phyloP scores from a whole-genome alignment of 2,888 invertebrate species.

The Eutolmus rufibarbis region DNA sequence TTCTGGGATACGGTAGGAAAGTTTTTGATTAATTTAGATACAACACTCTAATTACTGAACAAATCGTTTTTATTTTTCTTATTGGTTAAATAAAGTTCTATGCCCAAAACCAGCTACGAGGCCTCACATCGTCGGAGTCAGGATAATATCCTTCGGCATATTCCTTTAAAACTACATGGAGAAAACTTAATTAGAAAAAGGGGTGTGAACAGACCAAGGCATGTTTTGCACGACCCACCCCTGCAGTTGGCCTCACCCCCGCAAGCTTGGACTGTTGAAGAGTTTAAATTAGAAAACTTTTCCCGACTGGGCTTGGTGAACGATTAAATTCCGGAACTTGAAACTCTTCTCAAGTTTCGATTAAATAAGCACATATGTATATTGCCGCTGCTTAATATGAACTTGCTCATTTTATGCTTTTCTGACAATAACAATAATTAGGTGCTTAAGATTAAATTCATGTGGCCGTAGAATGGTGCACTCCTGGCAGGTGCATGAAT shows the following conservation, averaged over 20 bases:
- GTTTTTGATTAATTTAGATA: neutral
- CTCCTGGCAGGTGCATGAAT: neutral
- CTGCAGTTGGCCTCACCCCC: too few species aligned
- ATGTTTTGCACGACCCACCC: neutral
- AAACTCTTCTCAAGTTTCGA: neutral
- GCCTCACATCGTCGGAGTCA: neutral
- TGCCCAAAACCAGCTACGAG: neutral
- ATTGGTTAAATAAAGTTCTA: neutral
- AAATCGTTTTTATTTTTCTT: neutral
- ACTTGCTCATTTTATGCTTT: neutral
- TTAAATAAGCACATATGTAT: neutral
- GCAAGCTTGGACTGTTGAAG: neutral
- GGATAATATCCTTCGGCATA: neutral
- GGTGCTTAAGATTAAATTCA: neutral
- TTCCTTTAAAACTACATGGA: neutral
- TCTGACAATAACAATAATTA: neutral
- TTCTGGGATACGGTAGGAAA: neutral
- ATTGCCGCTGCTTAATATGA: neutral
- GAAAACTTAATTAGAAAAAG: neutral
- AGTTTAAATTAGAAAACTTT: neutral
- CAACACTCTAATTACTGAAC: neutral
- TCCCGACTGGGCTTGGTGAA: neutral
- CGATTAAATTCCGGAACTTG: neutral
- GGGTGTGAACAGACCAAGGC: neutral
- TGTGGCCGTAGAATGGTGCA: neutral